Evolutionary conservation across 2,113 vertebrate genomes (phyloP), one percentile per base, ranked within the genome.

Genomic region (Tupaia tana): DNA sequence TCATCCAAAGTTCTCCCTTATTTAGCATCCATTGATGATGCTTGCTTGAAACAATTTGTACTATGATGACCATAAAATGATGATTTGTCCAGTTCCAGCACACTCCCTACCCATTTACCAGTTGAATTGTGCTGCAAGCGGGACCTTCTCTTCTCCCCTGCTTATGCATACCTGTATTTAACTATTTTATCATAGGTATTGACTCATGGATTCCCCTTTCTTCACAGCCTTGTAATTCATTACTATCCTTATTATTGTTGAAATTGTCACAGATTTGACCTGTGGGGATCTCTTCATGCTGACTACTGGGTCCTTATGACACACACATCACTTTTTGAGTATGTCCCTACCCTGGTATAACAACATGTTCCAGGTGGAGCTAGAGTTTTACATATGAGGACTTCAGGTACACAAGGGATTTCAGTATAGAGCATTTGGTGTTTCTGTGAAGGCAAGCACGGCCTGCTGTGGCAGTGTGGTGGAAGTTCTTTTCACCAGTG

Each of bases 221-320:
- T 85, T 9, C 77, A 24, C 34, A 67, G 18, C 25, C 18, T 58
- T 92, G 3, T 82, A 83, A 82, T 90, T 94, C 66, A 67, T 93
- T 94, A 73, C 43, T 89, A 75, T 43, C 63, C 71, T 83, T 69
- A 80, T 85, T 73, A 80, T 90, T 94, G 22, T 64, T 90, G 64
- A 84, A 70, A 79, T 87, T 86, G 16, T 90, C 77, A 61, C 54
- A 94, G 25, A 31, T 90, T 83, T 74, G 73, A 56, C 63, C 69
- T 86, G 15, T 70, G 9, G 73, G 7, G 83, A 14, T 15, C 31
- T 69, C 59, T 89, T 89, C 9, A 95, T 56, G 43, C 71, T 88
- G 59, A 84, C 43, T 94, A 64, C 27, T 61, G 58, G 31, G n/a
- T 59, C 71, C 67, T 96, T 83, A 43, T n/a, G 31, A 82, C 14